A percentile compares a stretch with the other conserved stretches of the same genome.
These are phyloP conservation scores for Silurus aristotelis DNA, from an alignment of 2,797 vertebrate genomes.

Conservation along the genomic window DNA sequence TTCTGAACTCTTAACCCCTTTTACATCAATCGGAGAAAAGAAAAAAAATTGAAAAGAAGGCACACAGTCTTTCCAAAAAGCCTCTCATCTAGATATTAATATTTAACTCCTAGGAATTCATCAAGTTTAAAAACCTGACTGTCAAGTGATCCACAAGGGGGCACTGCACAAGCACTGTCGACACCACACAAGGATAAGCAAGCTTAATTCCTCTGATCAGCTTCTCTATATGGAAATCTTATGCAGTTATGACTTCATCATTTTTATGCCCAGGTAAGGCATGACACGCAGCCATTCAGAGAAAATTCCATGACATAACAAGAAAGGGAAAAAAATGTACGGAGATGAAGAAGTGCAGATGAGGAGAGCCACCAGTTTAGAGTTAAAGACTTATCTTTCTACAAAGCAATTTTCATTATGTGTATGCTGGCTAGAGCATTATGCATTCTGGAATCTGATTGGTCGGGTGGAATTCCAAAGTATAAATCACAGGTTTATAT, in stretches of 20 bases:
- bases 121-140: neutral
- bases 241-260: slow-evolving; percentile 37
- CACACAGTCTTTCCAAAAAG: neutral
- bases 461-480: no score
- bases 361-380: neutral
- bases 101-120: neutral
- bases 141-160: slow-evolving; percentile 42
- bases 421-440: no score
- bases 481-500: no score
- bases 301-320: slow-evolving; percentile 14
- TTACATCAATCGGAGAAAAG: neutral
- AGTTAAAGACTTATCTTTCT: neutral
- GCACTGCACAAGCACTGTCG: slow-evolving; percentile 46
- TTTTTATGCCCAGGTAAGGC: slow-evolving; percentile 8
- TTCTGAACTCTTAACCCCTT: neutral
- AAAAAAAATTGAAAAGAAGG: neutral
- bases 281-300: slow-evolving; percentile 4
- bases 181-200: neutral
- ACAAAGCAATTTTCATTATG: neutral
- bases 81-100: slow-evolving; percentile 1
- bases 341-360: neutral
- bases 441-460: no score
- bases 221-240: slow-evolving; percentile 32
- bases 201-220: neutral
- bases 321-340: neutral